Base-by-base conservation (phyloP, 2,888 invertebrate species). In the Leptinotarsa rubiginosa region DNA sequence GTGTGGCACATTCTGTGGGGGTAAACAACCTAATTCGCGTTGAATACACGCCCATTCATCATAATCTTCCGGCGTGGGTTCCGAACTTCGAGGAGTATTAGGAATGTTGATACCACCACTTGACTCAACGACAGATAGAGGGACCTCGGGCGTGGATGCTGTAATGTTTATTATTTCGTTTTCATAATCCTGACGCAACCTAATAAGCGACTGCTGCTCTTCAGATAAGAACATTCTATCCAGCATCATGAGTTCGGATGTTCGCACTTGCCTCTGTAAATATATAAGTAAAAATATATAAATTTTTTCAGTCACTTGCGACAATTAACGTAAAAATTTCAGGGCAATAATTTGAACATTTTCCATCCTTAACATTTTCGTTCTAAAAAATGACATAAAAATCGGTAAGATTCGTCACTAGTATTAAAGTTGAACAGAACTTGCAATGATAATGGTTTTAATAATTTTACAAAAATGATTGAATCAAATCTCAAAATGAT, bases 181-280 rank as follows among this genome's bases (percentile, higher is more conserved):
- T 72, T 86, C 86, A 49, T 82, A 81, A 50, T 92, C 91, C 70
- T 90, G 90, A 65, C 91, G 89, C 78, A 92, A 86, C 82, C 90
- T 90, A 70, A 91, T 90, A 65, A 95, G 87, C 74, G 92, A 90
- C 76, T 89, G 90, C 80, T 92, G 92, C 76, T 95, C 92, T 82
- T 95, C 95, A 20, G 92, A 90, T 65, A 94, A 91, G 85, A 94
- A 92, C 86, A 94, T 90, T 72, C 94, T 90, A 82, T 94, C 93
- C 75, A 95, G 89, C 92, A 95, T 93, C 88, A 95, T 92, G 74
- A 92, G 86, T 86, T 95, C 95, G 1, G 94, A 93, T 1, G 94
- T 93, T 79, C 92, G 91, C 72, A 93, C 92, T 82, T 91, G 91
- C 69, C 93, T 89, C 95, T 95, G 87, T 15, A 87, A 85, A 81